Conservation (phyloP, 2,797 vertebrate species). For the Botia almorhae region DNA sequence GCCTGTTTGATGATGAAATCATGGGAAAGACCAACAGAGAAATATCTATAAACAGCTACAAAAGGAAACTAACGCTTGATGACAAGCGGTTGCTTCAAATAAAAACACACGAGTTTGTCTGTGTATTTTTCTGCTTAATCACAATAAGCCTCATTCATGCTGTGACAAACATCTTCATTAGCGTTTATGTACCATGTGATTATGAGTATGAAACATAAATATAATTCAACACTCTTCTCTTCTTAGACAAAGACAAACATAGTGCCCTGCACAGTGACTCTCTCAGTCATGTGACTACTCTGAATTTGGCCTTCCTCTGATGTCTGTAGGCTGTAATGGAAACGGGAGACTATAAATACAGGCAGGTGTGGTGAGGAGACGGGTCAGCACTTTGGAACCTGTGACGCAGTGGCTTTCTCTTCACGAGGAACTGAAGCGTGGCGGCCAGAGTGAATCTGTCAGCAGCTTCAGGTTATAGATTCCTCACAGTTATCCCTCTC, state of each 20-base stretch:
- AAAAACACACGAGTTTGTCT: not conserved
- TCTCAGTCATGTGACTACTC: slow-evolving; percentile 39
- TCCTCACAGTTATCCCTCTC: slow-evolving; percentile 37
- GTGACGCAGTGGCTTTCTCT: slow-evolving; percentile 47
- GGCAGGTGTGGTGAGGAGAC: slow-evolving; percentile 68
- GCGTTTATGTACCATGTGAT: slow-evolving; percentile 31
- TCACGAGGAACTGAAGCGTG: slow-evolving; percentile 58
- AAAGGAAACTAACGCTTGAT: slow-evolving; percentile 10
- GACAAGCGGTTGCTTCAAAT: slow-evolving; percentile 25
- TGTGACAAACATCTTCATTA: slow-evolving; percentile 35
- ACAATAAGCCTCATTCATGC: slow-evolving; percentile 7
- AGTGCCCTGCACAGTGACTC: not conserved
- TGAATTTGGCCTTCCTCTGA: slow-evolving; percentile 31
- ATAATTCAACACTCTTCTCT: not conserved
- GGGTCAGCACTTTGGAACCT: slow-evolving; percentile 59
- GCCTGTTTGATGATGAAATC: slow-evolving; percentile 46
- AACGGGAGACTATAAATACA: slow-evolving; percentile 65
- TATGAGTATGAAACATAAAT: not conserved
- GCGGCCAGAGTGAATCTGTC: slow-evolving; percentile 62
- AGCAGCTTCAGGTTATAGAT: slow-evolving; percentile 52
- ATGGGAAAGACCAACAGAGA: slow-evolving; percentile 39
- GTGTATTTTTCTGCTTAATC: not conserved
- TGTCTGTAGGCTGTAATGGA: slow-evolving; percentile 59
- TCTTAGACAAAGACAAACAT: slow-evolving; percentile 27
- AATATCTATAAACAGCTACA: not conserved